phyloP scores from a whole-genome alignment of 2,888 invertebrate genomes.

The Agriotes lineatus region DNA sequence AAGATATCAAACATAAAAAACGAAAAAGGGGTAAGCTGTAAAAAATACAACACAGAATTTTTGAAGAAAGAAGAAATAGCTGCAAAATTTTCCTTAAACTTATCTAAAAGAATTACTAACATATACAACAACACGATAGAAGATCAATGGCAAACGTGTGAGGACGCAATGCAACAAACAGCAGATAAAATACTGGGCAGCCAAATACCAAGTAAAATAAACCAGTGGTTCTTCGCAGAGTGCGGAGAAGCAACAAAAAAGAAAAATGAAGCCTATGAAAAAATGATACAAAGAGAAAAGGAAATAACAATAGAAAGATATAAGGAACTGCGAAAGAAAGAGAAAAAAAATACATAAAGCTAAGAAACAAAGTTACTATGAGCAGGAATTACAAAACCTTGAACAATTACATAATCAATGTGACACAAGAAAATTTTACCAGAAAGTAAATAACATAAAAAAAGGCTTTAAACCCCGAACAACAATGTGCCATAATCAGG shows the following conservation, averaged over 20 bases:
- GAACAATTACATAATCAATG: no score
- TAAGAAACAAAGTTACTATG: neutral
- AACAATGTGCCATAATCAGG: no score
- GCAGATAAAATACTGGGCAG: neutral
- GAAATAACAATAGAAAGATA: neutral
- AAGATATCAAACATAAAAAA: neutral
- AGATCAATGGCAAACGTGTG: neutral
- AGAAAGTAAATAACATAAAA: no score
- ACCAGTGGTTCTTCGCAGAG: neutral
- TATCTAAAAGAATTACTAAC: neutral
- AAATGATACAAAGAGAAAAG: constrained; percentile 9
- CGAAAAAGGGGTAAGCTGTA: neutral
- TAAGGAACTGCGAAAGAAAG: neutral
- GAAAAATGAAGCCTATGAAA: constrained; percentile 3
- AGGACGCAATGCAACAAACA: constrained; percentile 7
- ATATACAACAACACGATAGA: neutral
- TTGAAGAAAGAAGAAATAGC: neutral
- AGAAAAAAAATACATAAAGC: constrained; percentile 1
- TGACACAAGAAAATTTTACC: no score
- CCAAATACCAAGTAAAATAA: neutral
- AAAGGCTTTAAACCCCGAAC: no score
- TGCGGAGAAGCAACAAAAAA: neutral
- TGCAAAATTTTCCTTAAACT: neutral
- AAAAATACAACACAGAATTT: neutral
- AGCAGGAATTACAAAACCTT: neutral